Base-by-base conservation (phyloP, 1,140 invertebrate species). In the Chelonus insularis region DNA sequence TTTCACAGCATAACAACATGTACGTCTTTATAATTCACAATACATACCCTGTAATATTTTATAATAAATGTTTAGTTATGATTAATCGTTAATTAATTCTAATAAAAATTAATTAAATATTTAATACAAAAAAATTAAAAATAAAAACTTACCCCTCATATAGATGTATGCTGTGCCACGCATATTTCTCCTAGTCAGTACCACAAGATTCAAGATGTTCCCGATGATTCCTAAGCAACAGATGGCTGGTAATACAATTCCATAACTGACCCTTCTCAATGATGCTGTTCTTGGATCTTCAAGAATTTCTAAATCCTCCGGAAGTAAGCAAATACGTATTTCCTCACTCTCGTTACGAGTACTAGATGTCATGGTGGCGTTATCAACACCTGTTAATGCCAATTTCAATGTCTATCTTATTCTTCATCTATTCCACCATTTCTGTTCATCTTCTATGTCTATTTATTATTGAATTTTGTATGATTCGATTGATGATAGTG, bases 111-210 rank as follows among this genome's bases (percentile, higher is more conserved):
- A n/a, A n/a, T n/a, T n/a, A n/a, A n/a, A n/a, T n/a, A n/a, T n/a
- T n/a, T n/a, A n/a, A n/a, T 23, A 6, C 20, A 12, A 18, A 1
- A 36, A 37, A 45, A 23, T 57, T 23, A 9, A 11, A 9, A 37
- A n/a, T 4, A 37, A 18, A 16, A 29, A 63, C 72, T 86, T 70
- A 89, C 88, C 88, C 80, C 88, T 80, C 88, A 90, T 90, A 70
- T 91, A 91, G 68, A 90, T 87, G 72, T 91, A 91, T 32, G 89
- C 89, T 0, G 86, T 87, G n/a, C 89, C 89, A 54, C 86, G 84
- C 86, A 91, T 88, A 63, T 90, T 90, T 32, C 87, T 84, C 39
- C 89, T 82, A 9, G 88, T 90, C 8, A 91, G 83, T 0, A 91
- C 89, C 56, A 90, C 79, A 57, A 91, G 76, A 75, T 90, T 91